These are phyloP conservation scores for Andrena minutula DNA, from an alignment of 2,888 invertebrate genomes.

Conservation along the genomic window DNA sequence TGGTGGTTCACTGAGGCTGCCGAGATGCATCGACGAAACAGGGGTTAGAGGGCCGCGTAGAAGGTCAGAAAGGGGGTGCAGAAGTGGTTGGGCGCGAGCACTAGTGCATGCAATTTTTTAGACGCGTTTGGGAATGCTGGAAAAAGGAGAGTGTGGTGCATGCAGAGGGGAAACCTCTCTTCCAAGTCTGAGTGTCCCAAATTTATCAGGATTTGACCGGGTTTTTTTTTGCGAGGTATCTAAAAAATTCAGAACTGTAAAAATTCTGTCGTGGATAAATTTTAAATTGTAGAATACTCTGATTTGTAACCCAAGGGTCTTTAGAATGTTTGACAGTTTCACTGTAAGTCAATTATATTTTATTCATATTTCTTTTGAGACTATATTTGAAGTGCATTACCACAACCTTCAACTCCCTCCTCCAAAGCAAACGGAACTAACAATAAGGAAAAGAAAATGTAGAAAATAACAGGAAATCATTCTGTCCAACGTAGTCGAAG, in stretches of 20 bases:
- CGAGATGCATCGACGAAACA: slow-evolving; percentile 62
- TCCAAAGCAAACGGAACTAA: background rate
- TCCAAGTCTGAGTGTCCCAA: background rate
- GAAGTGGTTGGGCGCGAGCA: slow-evolving; percentile 43
- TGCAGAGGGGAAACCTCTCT: background rate
- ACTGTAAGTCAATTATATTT: too few species aligned
- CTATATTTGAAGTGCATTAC: too few species aligned
- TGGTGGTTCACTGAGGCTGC: slow-evolving; percentile 75
- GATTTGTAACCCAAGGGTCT: too few species aligned
- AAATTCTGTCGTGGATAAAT: too few species aligned
- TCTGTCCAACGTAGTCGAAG: background rate
- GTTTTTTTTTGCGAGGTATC: background rate
- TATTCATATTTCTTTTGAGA: too few species aligned
- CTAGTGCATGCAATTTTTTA: slow-evolving; percentile 14
- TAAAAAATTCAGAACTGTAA: background rate
- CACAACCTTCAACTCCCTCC: background rate
- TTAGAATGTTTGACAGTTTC: too few species aligned
- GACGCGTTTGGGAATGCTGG: slow-evolving; percentile 6
- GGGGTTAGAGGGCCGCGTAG: slow-evolving; percentile 5
- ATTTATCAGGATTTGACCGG: background rate
- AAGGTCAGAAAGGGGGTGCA: slow-evolving; percentile 21
- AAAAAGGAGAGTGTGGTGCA: background rate
- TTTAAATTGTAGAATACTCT: too few species aligned
- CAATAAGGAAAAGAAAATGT: background rate
- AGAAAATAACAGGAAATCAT: background rate